Conservation (phyloP, 2,888 invertebrate species). For the Dryococelus australis region DNA sequence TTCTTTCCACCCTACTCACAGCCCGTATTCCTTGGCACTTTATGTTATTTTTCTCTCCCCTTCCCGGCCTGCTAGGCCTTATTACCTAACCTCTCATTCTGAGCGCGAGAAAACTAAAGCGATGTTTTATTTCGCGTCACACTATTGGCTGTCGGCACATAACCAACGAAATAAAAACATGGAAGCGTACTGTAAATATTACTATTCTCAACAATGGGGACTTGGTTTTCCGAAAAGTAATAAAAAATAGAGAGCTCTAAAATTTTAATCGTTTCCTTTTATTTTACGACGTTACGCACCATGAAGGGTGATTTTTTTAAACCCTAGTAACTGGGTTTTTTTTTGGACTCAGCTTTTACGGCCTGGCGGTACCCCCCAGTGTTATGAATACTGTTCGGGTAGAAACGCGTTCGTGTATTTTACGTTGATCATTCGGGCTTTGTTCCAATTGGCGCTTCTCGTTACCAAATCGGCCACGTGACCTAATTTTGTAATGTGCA, state of each 20-base stretch:
- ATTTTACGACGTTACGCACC: neutral
- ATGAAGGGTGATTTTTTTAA: neutral
- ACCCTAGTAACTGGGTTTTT: neutral
- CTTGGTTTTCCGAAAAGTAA: neutral
- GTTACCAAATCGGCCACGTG: too few relatives aligned
- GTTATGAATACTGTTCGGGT: too few relatives aligned
- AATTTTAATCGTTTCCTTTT: constrained; percentile 21
- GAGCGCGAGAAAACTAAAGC: neutral
- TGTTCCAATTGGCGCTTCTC: too few relatives aligned
- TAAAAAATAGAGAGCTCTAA: constrained; percentile 3
- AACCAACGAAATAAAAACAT: constrained; percentile 24
- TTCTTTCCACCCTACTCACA: too few relatives aligned
- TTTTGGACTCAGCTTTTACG: neutral
- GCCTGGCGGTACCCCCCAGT: neutral
- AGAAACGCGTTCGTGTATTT: too few relatives aligned
- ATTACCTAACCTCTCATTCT: constrained; percentile 18
- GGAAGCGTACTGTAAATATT: neutral
- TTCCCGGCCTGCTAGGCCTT: neutral
- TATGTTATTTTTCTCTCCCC: neutral
- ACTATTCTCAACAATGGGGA: constrained; percentile 23
- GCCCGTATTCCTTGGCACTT: too few relatives aligned
- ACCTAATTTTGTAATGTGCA: too few relatives aligned
- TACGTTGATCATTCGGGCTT: too few relatives aligned
- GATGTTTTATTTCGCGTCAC: neutral
- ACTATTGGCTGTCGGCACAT: constrained; percentile 17